phyloP scores from a whole-genome alignment of 2,888 invertebrate genomes.

The Thecocarcelia acutangulata region DNA sequence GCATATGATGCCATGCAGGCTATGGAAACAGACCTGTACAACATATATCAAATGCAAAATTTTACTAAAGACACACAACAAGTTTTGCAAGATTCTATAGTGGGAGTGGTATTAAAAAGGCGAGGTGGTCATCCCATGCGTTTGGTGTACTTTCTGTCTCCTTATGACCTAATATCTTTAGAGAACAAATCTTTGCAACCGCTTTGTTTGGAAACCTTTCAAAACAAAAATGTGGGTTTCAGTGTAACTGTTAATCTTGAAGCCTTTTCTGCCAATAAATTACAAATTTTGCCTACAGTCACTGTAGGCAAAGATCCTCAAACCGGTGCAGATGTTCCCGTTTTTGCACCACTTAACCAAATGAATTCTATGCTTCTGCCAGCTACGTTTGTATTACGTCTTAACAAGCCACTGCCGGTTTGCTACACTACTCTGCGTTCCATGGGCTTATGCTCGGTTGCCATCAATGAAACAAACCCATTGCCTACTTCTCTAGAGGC shows the following conservation, averaged over 20 bases:
- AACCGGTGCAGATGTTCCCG: conserved; percentile 86
- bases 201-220: conserved; percentile 88
- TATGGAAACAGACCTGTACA: conserved; percentile 93
- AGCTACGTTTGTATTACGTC: conserved; percentile 91
- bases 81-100: conserved; percentile 92
- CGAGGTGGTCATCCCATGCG: conserved; percentile 96
- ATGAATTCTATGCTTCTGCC: conserved; percentile 94
- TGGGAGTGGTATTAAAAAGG: conserved; percentile 91
- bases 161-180: conserved; percentile 93
- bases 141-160: conserved; percentile 95
- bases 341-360: conserved; percentile 89
- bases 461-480: conserved; percentile 42
- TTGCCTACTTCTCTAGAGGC: conserved; percentile 44
- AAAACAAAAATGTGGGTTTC: conserved; percentile 88
- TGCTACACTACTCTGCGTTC: conserved; percentile 87
- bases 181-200: conserved; percentile 88
- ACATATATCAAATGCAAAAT: conserved; percentile 89
- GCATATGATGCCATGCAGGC: conserved; percentile 96
- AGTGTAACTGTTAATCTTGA: conserved; percentile 95
- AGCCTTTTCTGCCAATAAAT: conserved; percentile 90
- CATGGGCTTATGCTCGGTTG: conserved; percentile 82
- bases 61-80: conserved; percentile 86
- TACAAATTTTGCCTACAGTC: conserved; percentile 79
- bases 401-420: conserved; percentile 93
- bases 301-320: conserved; percentile 76